Percentiles rank a stretch among this genome's conserved stretches.
These are phyloP conservation scores for Arrhopalites spinosus DNA, from an alignment of 2,888 invertebrate species.

Conservation along the genomic window DNA sequence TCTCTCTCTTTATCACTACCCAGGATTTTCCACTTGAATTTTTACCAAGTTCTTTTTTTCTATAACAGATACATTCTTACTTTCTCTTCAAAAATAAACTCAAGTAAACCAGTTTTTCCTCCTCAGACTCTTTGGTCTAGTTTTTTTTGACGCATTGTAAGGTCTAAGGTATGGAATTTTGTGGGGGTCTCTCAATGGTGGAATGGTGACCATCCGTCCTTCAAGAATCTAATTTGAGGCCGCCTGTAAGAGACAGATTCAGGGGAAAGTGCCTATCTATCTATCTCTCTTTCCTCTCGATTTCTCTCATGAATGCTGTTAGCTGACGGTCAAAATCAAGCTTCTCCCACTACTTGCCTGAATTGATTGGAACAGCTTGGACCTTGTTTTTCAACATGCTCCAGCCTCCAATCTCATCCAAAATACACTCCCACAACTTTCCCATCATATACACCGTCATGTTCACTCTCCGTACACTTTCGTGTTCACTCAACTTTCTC, in stretches of 20 bases:
- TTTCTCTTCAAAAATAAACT: neutral
- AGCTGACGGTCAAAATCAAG: constrained; percentile 19
- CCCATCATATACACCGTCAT: neutral
- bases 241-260: constrained; percentile 15
- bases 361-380: constrained; percentile 23
- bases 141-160: no score
- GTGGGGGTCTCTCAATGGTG: neutral
- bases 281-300: constrained; percentile 5
- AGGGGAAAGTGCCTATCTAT: neutral
- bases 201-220: constrained; percentile 24
- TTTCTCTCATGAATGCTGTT: constrained; percentile 15
- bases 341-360: neutral
- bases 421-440: constrained; percentile 9
- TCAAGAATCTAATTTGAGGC: constrained; percentile 31
- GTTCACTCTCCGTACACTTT: neutral
- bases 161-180: neutral
- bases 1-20: constrained; percentile 4
- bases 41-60: neutral
- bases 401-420: neutral
- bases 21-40: constrained; percentile 23
- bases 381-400: neutral
- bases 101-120: no score
- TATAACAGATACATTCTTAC: neutral
- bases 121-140: no score
- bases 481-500: no score